Evolutionary conservation across 1,140 invertebrate species (phyloP).

Genomic region (Meloidogyne floridensis): DNA sequence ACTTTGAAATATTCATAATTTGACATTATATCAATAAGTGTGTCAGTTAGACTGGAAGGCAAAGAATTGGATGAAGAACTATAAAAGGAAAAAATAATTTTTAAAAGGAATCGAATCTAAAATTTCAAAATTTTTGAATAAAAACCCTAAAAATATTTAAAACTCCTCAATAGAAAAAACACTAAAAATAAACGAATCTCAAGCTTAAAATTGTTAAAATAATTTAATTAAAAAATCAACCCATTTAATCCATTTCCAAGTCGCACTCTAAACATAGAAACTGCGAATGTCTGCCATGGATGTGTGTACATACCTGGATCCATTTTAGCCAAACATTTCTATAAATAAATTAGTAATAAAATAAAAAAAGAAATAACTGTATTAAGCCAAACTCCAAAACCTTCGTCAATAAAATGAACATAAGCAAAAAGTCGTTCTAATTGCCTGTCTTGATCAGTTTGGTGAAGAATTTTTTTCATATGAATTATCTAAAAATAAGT

Average conservation of each 20-base stretch:
- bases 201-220: not conserved
- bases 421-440: constrained; percentile 16
- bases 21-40: constrained; percentile 27
- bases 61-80: not conserved
- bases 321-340: constrained; percentile 40
- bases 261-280: constrained; percentile 34
- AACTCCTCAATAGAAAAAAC: too few relatives aligned
- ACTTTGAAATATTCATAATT: constrained; percentile 30
- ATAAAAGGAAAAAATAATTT: too few relatives aligned
- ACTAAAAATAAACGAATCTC: too few relatives aligned
- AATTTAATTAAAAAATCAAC: constrained; percentile 8
- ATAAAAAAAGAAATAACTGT: constrained; percentile 7
- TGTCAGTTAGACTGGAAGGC: not conserved
- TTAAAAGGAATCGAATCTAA: too few relatives aligned
- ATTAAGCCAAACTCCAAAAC: constrained; percentile 33
- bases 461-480: not conserved
- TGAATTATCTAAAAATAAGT: constrained; percentile 10
- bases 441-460: not conserved
- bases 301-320: constrained; percentile 33
- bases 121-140: too few relatives aligned
- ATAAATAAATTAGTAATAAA: not conserved
- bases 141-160: not conserved
- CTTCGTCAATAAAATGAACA: constrained; percentile 42
- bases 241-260: not conserved
- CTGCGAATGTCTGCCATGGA: constrained; percentile 42